phyloP scores from a whole-genome alignment of 2,797 vertebrate genomes.

The Lemur catta region DNA sequence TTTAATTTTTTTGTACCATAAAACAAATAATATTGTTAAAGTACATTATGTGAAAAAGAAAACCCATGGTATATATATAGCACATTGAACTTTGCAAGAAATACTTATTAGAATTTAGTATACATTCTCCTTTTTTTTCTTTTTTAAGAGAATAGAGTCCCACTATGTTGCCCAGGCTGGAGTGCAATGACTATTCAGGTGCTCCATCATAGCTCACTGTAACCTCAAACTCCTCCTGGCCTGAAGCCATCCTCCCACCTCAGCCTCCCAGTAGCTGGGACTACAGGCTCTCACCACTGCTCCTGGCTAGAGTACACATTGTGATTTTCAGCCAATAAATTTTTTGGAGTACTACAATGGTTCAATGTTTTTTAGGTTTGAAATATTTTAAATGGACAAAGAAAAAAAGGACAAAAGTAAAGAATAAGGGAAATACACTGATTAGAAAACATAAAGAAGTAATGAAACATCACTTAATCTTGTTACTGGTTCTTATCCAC shows the following conservation, averaged over 20 bases:
- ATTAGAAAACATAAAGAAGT: background rate
- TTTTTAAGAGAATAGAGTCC: background rate
- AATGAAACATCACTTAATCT: background rate
- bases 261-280: background rate
- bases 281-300: background rate
- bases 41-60: background rate
- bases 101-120: background rate
- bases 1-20: background rate
- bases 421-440: background rate
- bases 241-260: background rate
- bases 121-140: background rate
- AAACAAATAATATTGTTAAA: conserved; percentile 22
- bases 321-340: background rate
- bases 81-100: background rate
- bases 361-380: background rate
- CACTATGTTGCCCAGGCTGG: background rate
- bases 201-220: background rate
- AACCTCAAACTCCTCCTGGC: background rate
- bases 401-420: background rate
- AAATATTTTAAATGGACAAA: conserved; percentile 7
- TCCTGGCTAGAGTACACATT: background rate
- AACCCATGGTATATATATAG: background rate
- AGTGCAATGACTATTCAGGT: background rate
- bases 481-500: conserved; percentile 19
- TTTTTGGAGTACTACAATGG: background rate